Evolutionary conservation across 2,113 vertebrate species (phyloP), one percentile per base, ranked within the genome.

Genomic region (Pachypanchax playfairii): DNA sequence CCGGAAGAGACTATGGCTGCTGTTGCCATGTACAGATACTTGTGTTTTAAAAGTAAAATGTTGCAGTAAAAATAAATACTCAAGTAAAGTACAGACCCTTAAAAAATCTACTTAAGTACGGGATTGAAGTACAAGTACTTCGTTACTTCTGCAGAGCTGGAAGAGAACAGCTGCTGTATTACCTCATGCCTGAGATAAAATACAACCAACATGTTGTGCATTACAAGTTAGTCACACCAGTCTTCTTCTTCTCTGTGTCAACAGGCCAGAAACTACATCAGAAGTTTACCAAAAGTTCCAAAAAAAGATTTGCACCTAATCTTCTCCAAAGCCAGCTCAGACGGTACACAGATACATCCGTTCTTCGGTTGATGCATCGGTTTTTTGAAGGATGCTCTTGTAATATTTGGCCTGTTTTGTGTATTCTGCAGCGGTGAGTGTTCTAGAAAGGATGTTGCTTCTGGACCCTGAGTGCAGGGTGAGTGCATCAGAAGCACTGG

Each of bases 231-330:
- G n/a, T n/a, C n/a, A n/a, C 38, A 4, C 24, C 18, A 20, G 35
- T 15, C 22, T 21, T 12, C 25, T 13, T 36, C n/a, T 38, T 31
- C 31, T 28, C 22, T 65, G n/a, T 83, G 53, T 50, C 42, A 67
- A 46, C 85, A 99, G 97, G 97, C 97, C 35, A 96, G 94, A 89
- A 95, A 93, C 83, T 98, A 99, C 79, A 94, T 99, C 79, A 91
- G 92, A 81, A 95, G 93, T 58, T 90, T 99, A 10, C 92, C 96
- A 0, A 95, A 94, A 79, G 85, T 96, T 49, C 93, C 93, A 78
- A 97, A 98, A 76, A 98, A 94, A 88, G 95, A 97, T 68, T 91
- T 99, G 88, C 91, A 93, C 35, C 84, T 87, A 0, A 38, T 99
- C 77, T 88, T 98, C 89, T 93, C 93, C 81, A 91, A 92, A 10